These are phyloP conservation scores for Anoura caudifer DNA, from an alignment of 2,113 vertebrate genomes.

Conservation along the genomic window DNA sequence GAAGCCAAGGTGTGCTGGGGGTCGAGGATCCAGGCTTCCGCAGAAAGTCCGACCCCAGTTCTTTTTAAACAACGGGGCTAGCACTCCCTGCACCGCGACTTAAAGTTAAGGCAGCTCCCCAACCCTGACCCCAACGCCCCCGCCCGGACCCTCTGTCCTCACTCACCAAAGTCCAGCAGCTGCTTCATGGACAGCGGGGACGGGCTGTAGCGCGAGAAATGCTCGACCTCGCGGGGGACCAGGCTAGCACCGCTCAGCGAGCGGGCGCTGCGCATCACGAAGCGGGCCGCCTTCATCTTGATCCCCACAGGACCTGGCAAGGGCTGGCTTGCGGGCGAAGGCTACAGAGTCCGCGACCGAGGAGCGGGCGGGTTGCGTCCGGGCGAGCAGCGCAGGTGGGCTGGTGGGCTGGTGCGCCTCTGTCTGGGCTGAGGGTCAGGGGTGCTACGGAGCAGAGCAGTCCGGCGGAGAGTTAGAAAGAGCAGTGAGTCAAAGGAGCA, in stretches of 20 bases:
- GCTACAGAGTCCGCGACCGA: background rate
- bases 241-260: constrained; percentile 58
- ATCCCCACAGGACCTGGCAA: background rate
- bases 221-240: constrained; percentile 84
- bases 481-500: fast-evolving
- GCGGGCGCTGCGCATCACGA: constrained; percentile 85
- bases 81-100: background rate
- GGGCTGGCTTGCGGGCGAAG: background rate
- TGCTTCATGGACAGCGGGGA: constrained; percentile 97
- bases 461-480: too few species aligned
- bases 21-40: background rate
- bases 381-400: background rate
- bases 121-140: background rate
- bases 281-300: constrained; percentile 91
- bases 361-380: too few species aligned
- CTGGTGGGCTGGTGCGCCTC: background rate
- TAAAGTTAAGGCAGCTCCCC: background rate
- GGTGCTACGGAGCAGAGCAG: background rate
- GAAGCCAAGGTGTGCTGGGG: background rate
- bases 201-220: constrained; percentile 92
- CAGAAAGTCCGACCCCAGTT: fast-evolving
- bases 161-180: constrained; percentile 96
- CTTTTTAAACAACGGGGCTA: background rate
- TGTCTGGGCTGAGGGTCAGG: background rate
- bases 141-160: background rate